phyloP scores from a whole-genome alignment of 2,113 vertebrate genomes.

The Catharus fuscescens region DNA sequence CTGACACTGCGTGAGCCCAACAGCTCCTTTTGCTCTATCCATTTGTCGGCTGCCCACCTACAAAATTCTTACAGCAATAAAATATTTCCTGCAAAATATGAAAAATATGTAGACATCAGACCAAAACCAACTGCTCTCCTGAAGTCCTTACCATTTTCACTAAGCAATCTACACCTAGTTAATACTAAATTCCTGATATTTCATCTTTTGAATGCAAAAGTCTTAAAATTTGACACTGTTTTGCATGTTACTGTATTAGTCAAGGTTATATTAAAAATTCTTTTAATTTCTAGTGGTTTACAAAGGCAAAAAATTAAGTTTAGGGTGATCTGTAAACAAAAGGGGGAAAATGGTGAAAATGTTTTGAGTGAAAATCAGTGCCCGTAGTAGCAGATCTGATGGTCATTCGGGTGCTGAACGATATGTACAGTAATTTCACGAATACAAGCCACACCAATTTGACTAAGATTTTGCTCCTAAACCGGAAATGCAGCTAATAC shows the following conservation, averaged over 20 bases:
- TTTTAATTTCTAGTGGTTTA: background rate
- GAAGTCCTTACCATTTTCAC: background rate
- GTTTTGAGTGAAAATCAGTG: background rate
- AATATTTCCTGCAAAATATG: background rate
- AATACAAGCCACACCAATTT: too few species aligned
- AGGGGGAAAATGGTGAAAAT: rapidly evolving
- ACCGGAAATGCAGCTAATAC: too few species aligned
- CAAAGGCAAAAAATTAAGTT: background rate
- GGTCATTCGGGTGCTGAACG: background rate
- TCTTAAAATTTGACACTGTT: background rate
- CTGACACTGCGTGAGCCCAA: background rate
- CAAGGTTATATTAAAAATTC: background rate
- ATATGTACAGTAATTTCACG: background rate
- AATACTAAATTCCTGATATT: background rate
- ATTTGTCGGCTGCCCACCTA: background rate
- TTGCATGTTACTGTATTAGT: background rate
- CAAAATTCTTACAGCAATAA: background rate
- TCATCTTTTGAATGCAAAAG: background rate
- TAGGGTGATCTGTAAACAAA: background rate
- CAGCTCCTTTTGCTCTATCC: background rate
- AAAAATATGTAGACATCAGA: background rate
- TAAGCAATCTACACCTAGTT: background rate
- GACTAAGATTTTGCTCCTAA: too few species aligned
- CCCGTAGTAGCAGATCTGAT: background rate
- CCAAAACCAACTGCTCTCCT: background rate